phyloP scores from a whole-genome alignment of 1,140 invertebrate genomes.

The Diprion similis region DNA sequence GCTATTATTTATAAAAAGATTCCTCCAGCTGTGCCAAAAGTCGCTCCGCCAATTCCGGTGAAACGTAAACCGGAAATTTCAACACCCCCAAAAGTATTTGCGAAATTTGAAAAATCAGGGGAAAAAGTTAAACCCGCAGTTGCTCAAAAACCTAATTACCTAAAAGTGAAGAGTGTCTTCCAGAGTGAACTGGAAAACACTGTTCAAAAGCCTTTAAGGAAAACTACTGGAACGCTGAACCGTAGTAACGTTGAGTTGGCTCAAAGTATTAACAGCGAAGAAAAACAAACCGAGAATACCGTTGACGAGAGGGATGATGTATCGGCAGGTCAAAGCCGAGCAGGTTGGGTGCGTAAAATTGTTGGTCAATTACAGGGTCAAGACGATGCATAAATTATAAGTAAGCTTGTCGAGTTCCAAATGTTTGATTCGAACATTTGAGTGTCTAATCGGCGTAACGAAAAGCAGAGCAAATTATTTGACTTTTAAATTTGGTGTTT shows the following conservation, averaged over 20 bases:
- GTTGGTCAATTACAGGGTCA: slow-evolving; percentile 56
- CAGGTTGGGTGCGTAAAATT: slow-evolving; percentile 59
- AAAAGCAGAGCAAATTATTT: background rate
- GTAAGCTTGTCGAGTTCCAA: too few relatives aligned
- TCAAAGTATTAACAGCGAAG: background rate
- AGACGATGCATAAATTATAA: slow-evolving; percentile 40
- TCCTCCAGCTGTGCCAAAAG: slow-evolving; percentile 31
- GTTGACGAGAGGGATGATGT: slow-evolving; percentile 43
- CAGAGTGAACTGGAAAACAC: background rate
- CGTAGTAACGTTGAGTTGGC: slow-evolving; percentile 1
- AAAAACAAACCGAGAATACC: background rate
- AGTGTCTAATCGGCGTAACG: too few relatives aligned
- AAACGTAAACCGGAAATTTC: slow-evolving; percentile 37
- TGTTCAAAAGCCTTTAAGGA: background rate
- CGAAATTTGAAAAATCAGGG: slow-evolving; percentile 6
- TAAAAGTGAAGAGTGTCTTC: slow-evolving; percentile 31
- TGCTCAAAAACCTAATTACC: slow-evolving; percentile 47
- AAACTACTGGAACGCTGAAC: background rate
- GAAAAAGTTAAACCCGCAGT: slow-evolving; percentile 34
- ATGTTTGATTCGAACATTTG: too few relatives aligned
- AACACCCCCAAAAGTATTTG: background rate
- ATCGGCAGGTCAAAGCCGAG: slow-evolving; percentile 56
- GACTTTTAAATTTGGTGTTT: background rate
- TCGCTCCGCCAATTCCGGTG: slow-evolving; percentile 53
- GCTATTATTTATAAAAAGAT: slow-evolving; percentile 16